Conservation (phyloP, 92 coral and sea anemone genomes). For the Heliopora coerulea region DNA sequence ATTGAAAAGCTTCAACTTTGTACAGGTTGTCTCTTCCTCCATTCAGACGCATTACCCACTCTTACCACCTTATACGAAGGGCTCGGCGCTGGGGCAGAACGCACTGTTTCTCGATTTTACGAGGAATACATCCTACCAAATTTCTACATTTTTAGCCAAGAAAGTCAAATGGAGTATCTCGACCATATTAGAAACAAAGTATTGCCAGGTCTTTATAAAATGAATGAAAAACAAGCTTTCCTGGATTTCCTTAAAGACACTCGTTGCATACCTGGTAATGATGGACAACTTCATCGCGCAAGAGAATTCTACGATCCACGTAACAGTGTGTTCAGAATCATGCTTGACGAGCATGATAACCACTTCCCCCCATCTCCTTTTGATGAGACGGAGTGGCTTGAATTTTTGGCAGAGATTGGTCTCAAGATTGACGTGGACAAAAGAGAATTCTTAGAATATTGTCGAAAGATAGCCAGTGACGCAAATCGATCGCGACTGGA, state of each 20-base stretch:
- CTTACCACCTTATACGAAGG: background rate
- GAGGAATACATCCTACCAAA: conserved; percentile 64
- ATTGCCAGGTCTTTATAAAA: conserved; percentile 26
- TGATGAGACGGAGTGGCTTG: conserved; percentile 54
- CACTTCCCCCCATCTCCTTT: conserved; percentile 71
- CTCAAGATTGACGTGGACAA: conserved; percentile 50
- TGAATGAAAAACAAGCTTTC: conserved; percentile 18
- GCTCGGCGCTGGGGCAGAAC: conserved; percentile 20
- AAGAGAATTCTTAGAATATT: conserved; percentile 60
- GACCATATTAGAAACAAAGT: conserved; percentile 54
- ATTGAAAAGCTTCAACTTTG: conserved; percentile 11
- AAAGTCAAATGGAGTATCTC: conserved; percentile 61
- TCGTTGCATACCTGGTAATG: conserved; percentile 63
- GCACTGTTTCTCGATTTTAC: conserved; percentile 58
- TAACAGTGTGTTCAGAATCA: conserved; percentile 64
- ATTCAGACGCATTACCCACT: conserved; percentile 8
- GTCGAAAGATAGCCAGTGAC: conserved; percentile 53
- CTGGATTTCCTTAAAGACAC: conserved; percentile 41
- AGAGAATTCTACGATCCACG: conserved; percentile 71
- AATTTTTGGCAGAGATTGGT: conserved; percentile 65
- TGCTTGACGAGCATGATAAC: conserved; percentile 51
- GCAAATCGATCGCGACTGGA: conserved; percentile 8
- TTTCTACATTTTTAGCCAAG: conserved; percentile 53
- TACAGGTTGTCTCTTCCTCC: conserved; percentile 26
- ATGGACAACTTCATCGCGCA: conserved; percentile 58